Base-by-base conservation (phyloP, 2,888 invertebrate genomes). In the Scelioninae gen. 2 region DNA sequence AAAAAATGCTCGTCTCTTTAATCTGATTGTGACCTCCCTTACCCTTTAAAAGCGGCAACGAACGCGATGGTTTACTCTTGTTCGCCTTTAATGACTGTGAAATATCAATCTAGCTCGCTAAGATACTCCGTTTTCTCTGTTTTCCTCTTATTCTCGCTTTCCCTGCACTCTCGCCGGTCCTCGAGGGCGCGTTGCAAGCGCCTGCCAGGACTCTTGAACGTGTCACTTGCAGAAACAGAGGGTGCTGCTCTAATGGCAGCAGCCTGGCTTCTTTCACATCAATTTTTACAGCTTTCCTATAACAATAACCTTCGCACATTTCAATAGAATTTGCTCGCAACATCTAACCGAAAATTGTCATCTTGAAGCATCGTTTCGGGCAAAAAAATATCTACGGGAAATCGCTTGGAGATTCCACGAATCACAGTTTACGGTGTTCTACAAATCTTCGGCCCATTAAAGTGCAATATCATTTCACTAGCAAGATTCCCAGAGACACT, bases 181-280 rank as follows among this genome's bases (percentile, higher is more conserved):
- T 65, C 50, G 41, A 72, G 63, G 57, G 48, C 39, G 39, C 28
- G 58, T 45, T 57, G 52, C 65, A 69, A 69, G 52, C 73, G 48
- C 60, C 50, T n/a, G 60, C 52, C 45, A 73, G 68, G 19, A 71
- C 65, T 69, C 75, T 75, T 72, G 71, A 75, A 72, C 64, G 63
- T 75, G 75, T 75, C 75, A 75, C 64, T 75, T 64, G 68, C 74
- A 74, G 74, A 74, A 70, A 70, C 74, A 74, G 69, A 73, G 60
- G 60, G 60, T 61, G 58, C 68, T 57, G 58, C 65, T 69, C 69
- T 69, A 74, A 74, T 73, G 55, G 69, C 58, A 69, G 58, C 61
- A 61, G 57, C 52, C 58, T 61, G 45, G 37, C 69, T 63, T 58
- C 65, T 65, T 68, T 55, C 53, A 60, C 60, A 69, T 65, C 73